Evolutionary conservation across 2,888 invertebrate genomes (phyloP).

Genomic region (Trachelus stipa): DNA sequence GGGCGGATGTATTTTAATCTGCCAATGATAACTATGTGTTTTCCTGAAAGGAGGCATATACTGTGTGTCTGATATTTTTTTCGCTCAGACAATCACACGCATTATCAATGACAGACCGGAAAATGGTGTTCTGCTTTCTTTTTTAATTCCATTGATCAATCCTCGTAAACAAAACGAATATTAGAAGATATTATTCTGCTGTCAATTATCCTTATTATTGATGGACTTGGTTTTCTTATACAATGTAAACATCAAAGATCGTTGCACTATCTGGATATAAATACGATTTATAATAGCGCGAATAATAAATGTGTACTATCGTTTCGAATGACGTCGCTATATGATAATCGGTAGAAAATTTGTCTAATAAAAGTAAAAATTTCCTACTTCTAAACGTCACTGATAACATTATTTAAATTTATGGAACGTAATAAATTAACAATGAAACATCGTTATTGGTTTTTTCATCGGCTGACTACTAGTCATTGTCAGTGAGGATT

Average conservation of each 20-base stretch:
- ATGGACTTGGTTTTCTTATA: background rate
- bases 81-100: background rate
- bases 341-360: background rate
- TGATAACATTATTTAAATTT: background rate
- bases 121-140: background rate
- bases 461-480: background rate
- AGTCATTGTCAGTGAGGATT: too few relatives aligned
- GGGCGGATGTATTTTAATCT: background rate
- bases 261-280: background rate
- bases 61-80: background rate
- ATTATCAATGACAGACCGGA: background rate
- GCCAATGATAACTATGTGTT: background rate
- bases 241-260: background rate
- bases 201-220: background rate
- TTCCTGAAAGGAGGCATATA: background rate
- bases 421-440: background rate
- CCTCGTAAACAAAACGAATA: background rate
- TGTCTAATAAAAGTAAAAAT: background rate
- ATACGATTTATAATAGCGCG: background rate
- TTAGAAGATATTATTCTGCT: background rate
- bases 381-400: background rate
- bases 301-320: background rate
- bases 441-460: background rate
- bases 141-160: background rate
- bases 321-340: background rate